A percentile compares a stretch with the other conserved stretches of the same genome.
These are phyloP conservation scores for Margaritifera margaritifera DNA, from an alignment of 2,888 invertebrate genomes.

Conservation along the genomic window DNA sequence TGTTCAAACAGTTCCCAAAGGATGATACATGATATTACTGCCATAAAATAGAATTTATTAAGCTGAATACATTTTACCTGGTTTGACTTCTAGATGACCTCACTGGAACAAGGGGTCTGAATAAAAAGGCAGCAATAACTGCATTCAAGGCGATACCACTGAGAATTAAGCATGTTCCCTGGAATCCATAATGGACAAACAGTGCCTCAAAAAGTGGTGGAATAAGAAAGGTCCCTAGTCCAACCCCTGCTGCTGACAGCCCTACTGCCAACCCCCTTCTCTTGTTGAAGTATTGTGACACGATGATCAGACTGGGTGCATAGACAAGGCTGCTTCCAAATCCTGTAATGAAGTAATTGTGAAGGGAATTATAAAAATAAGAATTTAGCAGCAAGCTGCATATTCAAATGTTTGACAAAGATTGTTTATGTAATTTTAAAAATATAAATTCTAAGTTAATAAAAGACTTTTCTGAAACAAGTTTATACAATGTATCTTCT, in stretches of 20 bases:
- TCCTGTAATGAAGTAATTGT: constrained; percentile 35
- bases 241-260: constrained; percentile 56
- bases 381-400: background rate
- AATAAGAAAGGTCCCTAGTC: constrained; percentile 54
- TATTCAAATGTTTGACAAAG: background rate
- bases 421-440: too few relatives aligned
- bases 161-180: constrained; percentile 52
- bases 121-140: constrained; percentile 47
- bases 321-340: constrained; percentile 55
- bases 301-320: constrained; percentile 52
- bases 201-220: constrained; percentile 47
- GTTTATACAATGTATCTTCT: background rate
- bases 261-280: constrained; percentile 55
- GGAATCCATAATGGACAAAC: constrained; percentile 48
- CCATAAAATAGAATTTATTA: too few relatives aligned
- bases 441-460: too few relatives aligned
- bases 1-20: too few relatives aligned
- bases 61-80: too few relatives aligned
- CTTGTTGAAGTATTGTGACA: constrained; percentile 58
- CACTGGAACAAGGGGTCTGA: constrained; percentile 44
- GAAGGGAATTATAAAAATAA: too few relatives aligned
- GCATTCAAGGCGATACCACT: constrained; percentile 47
- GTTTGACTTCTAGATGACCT: background rate
- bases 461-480: too few relatives aligned
- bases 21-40: too few relatives aligned